These are phyloP conservation scores for Periparus ater DNA, from an alignment of 2,797 vertebrate genomes.

Conservation along the genomic window DNA sequence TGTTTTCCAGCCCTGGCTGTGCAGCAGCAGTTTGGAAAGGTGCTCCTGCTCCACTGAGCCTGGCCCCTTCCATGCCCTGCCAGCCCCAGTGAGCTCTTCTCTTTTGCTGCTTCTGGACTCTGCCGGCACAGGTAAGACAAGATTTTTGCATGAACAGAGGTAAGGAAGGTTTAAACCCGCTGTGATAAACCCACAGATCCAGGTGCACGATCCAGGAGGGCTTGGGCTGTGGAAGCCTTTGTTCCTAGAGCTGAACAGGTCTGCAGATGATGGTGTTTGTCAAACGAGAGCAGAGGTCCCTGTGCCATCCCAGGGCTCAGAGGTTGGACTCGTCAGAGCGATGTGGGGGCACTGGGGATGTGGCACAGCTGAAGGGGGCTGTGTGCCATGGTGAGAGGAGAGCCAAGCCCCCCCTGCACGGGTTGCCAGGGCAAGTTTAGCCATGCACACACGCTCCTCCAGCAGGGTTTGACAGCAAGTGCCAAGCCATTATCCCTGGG, in stretches of 20 bases:
- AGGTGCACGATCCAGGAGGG: not conserved
- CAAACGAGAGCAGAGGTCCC: fast-evolving
- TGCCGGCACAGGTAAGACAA: not conserved
- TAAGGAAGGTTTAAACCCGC: fast-evolving
- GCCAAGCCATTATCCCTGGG: not conserved
- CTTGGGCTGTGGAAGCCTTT: not conserved
- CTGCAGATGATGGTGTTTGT: fast-evolving
- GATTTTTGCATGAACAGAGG: fast-evolving
- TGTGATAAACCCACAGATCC: not conserved
- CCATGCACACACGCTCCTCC: not conserved
- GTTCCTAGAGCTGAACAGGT: not conserved
- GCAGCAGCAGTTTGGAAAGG: fast-evolving
- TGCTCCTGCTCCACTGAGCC: not conserved
- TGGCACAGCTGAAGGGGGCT: not conserved
- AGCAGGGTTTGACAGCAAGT: not conserved
- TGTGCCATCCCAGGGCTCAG: fast-evolving
- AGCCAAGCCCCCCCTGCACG: not conserved
- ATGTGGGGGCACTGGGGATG: not conserved
- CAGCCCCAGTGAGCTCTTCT: not conserved
- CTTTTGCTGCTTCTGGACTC: not conserved
- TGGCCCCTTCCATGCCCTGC: not conserved
- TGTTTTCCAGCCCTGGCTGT: not conserved
- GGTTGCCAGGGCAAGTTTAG: not conserved
- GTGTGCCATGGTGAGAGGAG: not conserved
- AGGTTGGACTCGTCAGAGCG: fast-evolving